Conservation (phyloP, 2,113 vertebrate species). For the Epinephelus lanceolatus region DNA sequence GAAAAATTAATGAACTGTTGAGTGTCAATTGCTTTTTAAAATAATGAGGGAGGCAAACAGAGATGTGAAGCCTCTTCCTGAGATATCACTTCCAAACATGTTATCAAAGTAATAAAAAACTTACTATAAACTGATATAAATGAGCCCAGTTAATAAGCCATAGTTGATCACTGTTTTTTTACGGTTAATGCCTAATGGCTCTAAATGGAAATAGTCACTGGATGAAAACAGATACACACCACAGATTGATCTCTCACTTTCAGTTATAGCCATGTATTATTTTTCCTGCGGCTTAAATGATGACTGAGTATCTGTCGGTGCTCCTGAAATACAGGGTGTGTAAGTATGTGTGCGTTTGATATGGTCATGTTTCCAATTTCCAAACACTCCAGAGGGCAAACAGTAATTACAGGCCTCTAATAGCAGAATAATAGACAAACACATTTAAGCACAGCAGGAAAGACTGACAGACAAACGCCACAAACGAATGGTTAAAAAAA, state of each 20-base stretch:
- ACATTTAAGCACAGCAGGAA: background rate
- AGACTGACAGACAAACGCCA: background rate
- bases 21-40: conserved; percentile 15
- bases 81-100: background rate
- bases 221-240: background rate
- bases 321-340: background rate
- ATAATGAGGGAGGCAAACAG: background rate
- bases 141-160: background rate
- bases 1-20: background rate
- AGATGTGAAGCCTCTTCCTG: background rate
- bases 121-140: background rate
- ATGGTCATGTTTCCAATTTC: background rate
- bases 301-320: background rate
- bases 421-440: background rate
- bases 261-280: background rate
- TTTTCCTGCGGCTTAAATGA: background rate
- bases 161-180: background rate
- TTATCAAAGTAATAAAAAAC: background rate
- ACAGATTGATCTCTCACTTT: background rate
- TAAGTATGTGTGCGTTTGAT: conserved; percentile 2
- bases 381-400: conserved; percentile 25
- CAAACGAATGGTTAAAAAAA: background rate
- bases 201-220: background rate
- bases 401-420: conserved; percentile 22
- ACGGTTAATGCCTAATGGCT: no score